Conservation (phyloP, 2,797 vertebrate species). For the Anniella stebbinsi region DNA sequence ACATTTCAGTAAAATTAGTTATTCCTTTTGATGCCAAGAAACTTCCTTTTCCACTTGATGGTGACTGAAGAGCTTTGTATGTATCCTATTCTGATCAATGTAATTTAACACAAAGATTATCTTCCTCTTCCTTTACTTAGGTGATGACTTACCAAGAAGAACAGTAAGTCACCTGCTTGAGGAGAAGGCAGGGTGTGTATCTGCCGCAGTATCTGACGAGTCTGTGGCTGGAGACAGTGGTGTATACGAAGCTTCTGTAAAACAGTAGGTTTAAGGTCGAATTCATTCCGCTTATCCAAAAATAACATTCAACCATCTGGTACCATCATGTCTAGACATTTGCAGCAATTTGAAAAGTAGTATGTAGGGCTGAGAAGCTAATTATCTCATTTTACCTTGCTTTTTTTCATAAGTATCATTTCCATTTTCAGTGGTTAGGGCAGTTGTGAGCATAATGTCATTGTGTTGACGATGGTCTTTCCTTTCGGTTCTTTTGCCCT, state of each 20-base stretch:
- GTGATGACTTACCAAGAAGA: conserved; percentile 73
- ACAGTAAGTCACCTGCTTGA: conserved; percentile 70
- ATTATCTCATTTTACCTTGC: rapidly evolving
- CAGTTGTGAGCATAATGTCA: background rate
- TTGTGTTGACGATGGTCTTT: background rate
- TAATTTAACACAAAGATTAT: conserved; percentile 31
- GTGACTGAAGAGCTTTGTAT: background rate
- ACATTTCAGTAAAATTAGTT: background rate
- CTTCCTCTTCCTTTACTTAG: conserved; percentile 61
- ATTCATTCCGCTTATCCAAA: background rate
- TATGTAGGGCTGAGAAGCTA: background rate
- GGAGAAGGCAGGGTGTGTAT: conserved; percentile 81
- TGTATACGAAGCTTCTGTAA: conserved; percentile 85
- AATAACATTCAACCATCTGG: conserved; percentile 1
- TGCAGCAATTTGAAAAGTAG: background rate
- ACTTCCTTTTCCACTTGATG: conserved; percentile 31
- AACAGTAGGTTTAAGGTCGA: conserved; percentile 78
- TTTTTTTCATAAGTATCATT: background rate
- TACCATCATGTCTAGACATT: background rate
- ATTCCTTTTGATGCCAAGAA: conserved; percentile 23
- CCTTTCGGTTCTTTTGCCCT: no score
- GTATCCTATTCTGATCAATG: conserved; percentile 37
- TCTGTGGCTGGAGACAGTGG: conserved; percentile 88
- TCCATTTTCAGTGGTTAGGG: background rate
- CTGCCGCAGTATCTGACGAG: conserved; percentile 86